phyloP scores from a whole-genome alignment of 2,113 vertebrate genomes.

The Salvator merianae region DNA sequence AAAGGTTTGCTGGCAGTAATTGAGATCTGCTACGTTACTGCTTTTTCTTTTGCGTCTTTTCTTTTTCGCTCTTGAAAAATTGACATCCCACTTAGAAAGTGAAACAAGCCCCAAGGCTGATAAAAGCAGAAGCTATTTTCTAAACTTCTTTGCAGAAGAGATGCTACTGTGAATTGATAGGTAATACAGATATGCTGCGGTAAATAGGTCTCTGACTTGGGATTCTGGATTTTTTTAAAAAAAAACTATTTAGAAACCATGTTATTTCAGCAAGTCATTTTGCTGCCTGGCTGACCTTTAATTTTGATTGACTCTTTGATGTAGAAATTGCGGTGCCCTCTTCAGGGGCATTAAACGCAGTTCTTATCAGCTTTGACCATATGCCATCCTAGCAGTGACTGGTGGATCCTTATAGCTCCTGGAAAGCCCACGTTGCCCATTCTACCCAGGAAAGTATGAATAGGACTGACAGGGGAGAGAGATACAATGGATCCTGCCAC shows the following conservation, averaged over 20 bases:
- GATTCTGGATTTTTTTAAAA: not conserved
- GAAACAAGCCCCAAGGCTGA: not conserved
- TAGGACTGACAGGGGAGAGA: too few species aligned
- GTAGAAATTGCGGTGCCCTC: too few species aligned
- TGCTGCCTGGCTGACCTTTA: not conserved
- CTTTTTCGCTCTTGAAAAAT: conserved; percentile 5
- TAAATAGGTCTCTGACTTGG: not conserved
- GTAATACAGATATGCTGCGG: not conserved
- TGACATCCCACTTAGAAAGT: not conserved
- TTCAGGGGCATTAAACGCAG: not conserved
- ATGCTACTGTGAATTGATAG: conserved; percentile 22
- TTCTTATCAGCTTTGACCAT: too few species aligned
- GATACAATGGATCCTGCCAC: too few species aligned
- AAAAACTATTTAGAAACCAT: not conserved
- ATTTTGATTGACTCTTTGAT: not conserved
- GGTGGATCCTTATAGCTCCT: too few species aligned
- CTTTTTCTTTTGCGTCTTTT: too few species aligned
- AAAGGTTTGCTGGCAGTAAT: conserved; percentile 6
- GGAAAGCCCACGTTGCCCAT: too few species aligned
- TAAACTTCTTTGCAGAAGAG: not conserved
- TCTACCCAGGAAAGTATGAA: too few species aligned
- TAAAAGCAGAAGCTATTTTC: rapidly evolving
- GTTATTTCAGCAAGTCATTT: not conserved
- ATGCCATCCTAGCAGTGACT: too few species aligned
- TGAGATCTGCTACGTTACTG: not conserved